These are phyloP conservation scores for Syrrhaptes paradoxus DNA, from an alignment of 2,113 vertebrate species.

Conservation along the genomic window DNA sequence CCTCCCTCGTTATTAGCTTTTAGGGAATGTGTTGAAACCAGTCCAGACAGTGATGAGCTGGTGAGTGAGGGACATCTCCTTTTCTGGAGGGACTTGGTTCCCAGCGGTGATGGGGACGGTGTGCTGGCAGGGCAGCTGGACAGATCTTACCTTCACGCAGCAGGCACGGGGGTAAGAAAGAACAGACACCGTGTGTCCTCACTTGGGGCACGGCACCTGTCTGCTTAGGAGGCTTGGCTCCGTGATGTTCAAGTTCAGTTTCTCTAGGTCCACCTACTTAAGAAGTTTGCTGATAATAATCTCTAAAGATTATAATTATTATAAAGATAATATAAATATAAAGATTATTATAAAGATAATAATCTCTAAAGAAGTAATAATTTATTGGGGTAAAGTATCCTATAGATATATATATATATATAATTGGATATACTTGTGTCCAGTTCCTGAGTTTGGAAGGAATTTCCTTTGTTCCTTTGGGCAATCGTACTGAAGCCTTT, in stretches of 20 bases:
- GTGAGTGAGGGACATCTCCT: background rate
- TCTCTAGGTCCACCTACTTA: background rate
- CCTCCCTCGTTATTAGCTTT: background rate
- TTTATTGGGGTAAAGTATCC: background rate
- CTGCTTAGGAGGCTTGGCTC: background rate
- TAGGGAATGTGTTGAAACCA: background rate
- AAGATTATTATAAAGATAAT: background rate
- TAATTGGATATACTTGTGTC: background rate
- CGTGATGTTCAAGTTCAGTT: background rate
- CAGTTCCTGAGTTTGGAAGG: background rate
- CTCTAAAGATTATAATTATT: too few species aligned
- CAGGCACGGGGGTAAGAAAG: background rate
- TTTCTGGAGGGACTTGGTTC: background rate
- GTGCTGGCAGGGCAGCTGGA: background rate
- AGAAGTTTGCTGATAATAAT: background rate
- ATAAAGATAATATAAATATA: too few species aligned
- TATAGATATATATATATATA: too few species aligned
- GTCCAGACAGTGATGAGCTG: background rate
- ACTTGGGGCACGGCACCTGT: background rate
- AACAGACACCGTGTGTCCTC: background rate
- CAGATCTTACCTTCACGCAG: background rate
- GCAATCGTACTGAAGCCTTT: background rate
- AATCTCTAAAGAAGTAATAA: background rate
- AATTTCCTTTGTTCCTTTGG: background rate
- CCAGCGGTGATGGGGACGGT: accelerated